A percentile compares a stretch with the other conserved stretches of the same genome.
These are phyloP conservation scores for Adelges cooleyi DNA, from an alignment of 1,140 invertebrate genomes.

Conservation along the genomic window DNA sequence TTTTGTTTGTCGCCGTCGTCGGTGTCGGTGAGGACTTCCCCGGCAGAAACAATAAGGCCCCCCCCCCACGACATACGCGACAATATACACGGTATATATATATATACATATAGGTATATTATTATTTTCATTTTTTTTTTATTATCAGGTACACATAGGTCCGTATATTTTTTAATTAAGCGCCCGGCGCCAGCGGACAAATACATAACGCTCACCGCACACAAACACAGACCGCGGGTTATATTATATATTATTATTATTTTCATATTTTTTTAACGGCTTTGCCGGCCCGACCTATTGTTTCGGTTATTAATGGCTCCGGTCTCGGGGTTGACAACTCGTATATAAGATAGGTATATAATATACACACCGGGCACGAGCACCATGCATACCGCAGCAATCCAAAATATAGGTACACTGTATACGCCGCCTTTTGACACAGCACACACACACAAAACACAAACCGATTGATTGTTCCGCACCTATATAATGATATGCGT, in stretches of 20 bases:
- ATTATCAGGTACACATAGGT: too few species aligned
- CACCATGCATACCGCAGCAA: background rate
- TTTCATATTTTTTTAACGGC: constrained; percentile 1
- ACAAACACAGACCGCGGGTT: background rate
- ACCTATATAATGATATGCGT: too few species aligned
- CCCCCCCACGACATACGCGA: background rate
- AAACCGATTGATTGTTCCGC: background rate
- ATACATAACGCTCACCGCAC: background rate
- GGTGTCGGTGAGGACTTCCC: background rate
- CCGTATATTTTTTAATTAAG: constrained; percentile 21
- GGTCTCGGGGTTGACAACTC: constrained; percentile 19
- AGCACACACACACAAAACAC: background rate
- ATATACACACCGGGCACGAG: background rate
- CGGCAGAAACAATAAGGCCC: constrained; percentile 2
- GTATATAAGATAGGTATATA: background rate
- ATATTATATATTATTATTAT: constrained; percentile 10
- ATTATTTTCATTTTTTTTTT: too few species aligned
- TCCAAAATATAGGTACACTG: background rate
- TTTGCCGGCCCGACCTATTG: constrained; percentile 11
- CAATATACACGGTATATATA: background rate
- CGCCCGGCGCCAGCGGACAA: constrained; percentile 24
- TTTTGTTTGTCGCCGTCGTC: background rate
- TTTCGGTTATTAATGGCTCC: constrained; percentile 15
- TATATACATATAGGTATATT: background rate
- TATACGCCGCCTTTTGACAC: too few species aligned